Base-by-base conservation (phyloP, 2,888 invertebrate genomes). In the Tetrapedia diversipes region DNA sequence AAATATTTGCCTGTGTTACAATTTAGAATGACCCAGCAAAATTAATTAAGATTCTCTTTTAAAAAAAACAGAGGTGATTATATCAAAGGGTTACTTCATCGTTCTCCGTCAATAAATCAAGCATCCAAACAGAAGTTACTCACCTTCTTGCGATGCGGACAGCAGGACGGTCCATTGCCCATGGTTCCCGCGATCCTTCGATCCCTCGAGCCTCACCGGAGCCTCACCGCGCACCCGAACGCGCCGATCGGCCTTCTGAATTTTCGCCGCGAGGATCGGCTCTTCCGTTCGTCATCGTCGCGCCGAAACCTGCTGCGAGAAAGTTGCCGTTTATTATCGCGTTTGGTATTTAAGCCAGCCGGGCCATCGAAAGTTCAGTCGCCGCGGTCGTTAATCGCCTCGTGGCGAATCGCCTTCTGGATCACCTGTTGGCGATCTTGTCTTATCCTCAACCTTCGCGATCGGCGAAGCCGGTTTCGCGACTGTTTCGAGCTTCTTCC, bases 141-240 rank as follows among this genome's bases (percentile, higher is more conserved):
- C 54, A 83, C 83, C 83, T 81, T 79, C 4, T 73, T 83, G 7
- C 77, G 80, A 76, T 80, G 80, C 43, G 65, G 66, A 68, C 84
- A 84, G 60, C 85, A 84, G 39, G 82, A 84, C 14, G 76, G 56
- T 37, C 51, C 71, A 59, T 84, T 82, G 32, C 84, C 83, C 83
- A 83, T 85, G 72, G 14, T 73, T 65, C 19, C n/a, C 51, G 43
- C 22, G 56, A 32, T 51, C 37, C 45, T 24, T 72, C 71, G 61
- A 59, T 2, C 10, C 41, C 16, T 41, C 16, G 16, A 41, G 14
- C 41, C 16, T 41, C 41, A 7, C 14, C 16, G 24, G 22, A 37
- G 68, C 60, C 56, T 32, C 47, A 19, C 45, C 63, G 29, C 53
- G 45, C 47, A 56, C 4, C 10, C 8, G 7, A 41, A 29, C 16